Conservation (phyloP, 2,113 vertebrate genomes). For the Hydropotes inermis region DNA sequence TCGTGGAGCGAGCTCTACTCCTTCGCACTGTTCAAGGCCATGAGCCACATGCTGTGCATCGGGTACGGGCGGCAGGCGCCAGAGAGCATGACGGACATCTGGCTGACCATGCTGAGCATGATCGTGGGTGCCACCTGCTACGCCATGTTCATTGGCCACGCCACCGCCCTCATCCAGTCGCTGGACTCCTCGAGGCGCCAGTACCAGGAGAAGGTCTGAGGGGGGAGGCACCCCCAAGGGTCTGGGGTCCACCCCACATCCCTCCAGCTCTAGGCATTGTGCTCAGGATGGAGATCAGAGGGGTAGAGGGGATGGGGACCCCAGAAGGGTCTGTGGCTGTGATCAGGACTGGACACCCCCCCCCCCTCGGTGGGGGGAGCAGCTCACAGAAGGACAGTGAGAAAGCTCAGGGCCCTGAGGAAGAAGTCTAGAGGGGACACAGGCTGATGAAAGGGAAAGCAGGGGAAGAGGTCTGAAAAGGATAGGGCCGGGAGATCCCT, state of each 20-base stretch:
- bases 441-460: accelerated
- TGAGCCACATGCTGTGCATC: constrained; percentile 99
- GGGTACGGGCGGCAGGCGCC: constrained; percentile 96
- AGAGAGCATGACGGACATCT: constrained; percentile 98
- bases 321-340: background rate
- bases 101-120: constrained; percentile 99
- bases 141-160: constrained; percentile 96
- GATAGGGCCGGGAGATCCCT: background rate
- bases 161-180: constrained; percentile 94
- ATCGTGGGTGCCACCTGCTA: constrained; percentile 98
- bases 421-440: background rate
- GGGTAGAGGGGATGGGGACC: too few relatives aligned
- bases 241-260: background rate
- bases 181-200: constrained; percentile 93
- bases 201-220: constrained; percentile 94
- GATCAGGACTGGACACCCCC: accelerated
- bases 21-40: constrained; percentile 98
- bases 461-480: background rate
- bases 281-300: background rate
- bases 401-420: background rate
- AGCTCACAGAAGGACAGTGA: background rate
- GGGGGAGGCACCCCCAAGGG: accelerated
- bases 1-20: constrained; percentile 97
- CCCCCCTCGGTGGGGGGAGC: too few relatives aligned
- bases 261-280: too few relatives aligned